phyloP scores from a whole-genome alignment of 1,140 invertebrate genomes.

The Dendrolimus punctatus region DNA sequence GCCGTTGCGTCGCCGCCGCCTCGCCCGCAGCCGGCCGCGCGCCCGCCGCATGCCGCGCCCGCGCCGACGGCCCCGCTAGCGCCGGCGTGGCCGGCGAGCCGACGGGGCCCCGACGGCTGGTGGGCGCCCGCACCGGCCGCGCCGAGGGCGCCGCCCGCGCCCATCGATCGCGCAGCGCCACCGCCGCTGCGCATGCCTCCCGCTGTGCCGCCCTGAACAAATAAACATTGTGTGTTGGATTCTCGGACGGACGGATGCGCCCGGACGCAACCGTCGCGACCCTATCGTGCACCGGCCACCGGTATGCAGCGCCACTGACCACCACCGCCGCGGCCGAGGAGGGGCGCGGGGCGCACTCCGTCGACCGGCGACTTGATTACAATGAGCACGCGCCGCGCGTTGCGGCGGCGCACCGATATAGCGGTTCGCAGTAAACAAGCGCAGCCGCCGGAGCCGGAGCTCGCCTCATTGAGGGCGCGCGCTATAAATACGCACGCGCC shows the following conservation, averaged over 20 bases:
- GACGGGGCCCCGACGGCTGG: constrained; percentile 32
- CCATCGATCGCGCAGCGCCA: constrained; percentile 8
- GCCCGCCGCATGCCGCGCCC: constrained; percentile 42
- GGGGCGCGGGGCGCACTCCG: background rate
- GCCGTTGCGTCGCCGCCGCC: constrained; percentile 21
- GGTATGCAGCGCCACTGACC: too few species aligned
- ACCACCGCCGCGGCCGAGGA: too few species aligned
- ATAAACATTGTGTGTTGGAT: background rate
- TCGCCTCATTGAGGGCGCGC: constrained; percentile 35
- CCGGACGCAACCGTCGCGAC: constrained; percentile 11
- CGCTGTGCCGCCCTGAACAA: constrained; percentile 5
- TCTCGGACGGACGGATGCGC: background rate
- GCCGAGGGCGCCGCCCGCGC: constrained; percentile 3
- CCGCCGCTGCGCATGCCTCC: constrained; percentile 9
- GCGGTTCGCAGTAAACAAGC: constrained; percentile 21
- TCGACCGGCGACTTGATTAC: constrained; percentile 14
- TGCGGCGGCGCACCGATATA: constrained; percentile 20
- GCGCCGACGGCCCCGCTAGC: constrained; percentile 40
- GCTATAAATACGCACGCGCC: constrained; percentile 34
- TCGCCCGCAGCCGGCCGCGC: constrained; percentile 21
- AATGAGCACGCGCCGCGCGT: constrained; percentile 9
- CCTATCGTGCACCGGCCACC: background rate
- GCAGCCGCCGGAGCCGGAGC: constrained; percentile 9
- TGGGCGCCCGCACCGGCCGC: constrained; percentile 16
- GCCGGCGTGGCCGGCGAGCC: constrained; percentile 43